Base-by-base conservation (phyloP, 1,140 invertebrate species). In the Semibalanus balanoides region DNA sequence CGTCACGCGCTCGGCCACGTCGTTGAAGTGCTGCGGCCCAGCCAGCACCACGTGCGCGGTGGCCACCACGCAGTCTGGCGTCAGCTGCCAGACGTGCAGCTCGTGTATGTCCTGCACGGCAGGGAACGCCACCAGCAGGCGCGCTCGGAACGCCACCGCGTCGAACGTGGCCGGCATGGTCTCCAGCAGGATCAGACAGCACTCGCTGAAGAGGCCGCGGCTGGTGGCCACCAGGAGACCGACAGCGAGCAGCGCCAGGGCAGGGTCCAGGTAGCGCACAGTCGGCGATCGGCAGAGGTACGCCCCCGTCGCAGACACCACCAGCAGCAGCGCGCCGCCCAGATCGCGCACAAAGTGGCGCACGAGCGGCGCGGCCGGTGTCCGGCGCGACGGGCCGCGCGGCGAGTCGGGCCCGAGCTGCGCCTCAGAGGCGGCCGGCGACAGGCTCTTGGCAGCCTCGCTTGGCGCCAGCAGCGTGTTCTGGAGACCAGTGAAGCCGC, bases 81-180 rank as follows among this genome's bases (percentile, higher is more conserved):
- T 91, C 64, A 93, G 82, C 78, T 91, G 88, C 92, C 92, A 93
- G 5, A 93, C 88, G 79, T 93, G 92, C 27, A 93, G 86, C 83
- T 94, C 92, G 79, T 94, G 92, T 25, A 93, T 88, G 79, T 91
- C 91, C 0, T 91, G 84, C 71, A 93, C 90, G 73, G 89, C 89
- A 0, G 92, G 92, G 83, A 96, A 95, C 81, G 88, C 86, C 76
- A 85, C 83, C 0, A 89, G 81, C 22, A 93, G 81, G 78, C 90
- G 78, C 31, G 80, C 77, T 31, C 83, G 81, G 27, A 86, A 78
- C 22, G 74, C 76, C 31, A 80, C 76, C 31, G 83, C 79, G 78
- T 84, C 80, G n/a, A 93, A 92, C 72, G 91, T 88, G 78, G 88
- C 89, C 0, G 92, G 92, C 71, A 93, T 92, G 1, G 91, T 93